phyloP scores from a whole-genome alignment of 2,797 vertebrate genomes.

The Bucorvus abyssinicus region DNA sequence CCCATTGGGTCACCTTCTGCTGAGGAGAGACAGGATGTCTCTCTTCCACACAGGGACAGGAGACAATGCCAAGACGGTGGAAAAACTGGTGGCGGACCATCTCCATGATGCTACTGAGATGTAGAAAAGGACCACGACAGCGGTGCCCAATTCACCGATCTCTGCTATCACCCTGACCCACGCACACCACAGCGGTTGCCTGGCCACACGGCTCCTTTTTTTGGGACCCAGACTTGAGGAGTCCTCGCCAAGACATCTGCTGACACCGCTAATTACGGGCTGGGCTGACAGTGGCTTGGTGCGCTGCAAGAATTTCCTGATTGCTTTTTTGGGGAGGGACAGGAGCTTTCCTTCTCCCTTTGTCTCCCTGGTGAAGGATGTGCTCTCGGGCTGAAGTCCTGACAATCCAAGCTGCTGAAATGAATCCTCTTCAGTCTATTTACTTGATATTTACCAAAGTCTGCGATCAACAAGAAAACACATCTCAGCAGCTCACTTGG shows the following conservation, averaged over 20 bases:
- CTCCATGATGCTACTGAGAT: rapidly evolving
- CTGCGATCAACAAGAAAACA: conserved; percentile 75
- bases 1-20: neutral
- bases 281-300: neutral
- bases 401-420: conserved; percentile 69
- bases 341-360: conserved; percentile 34
- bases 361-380: conserved; percentile 18
- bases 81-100: neutral
- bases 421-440: conserved; percentile 73
- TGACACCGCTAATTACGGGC: neutral
- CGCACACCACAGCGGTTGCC: neutral
- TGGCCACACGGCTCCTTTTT: neutral
- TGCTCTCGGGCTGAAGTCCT: conserved; percentile 50
- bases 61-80: rapidly evolving
- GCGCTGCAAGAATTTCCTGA: neutral
- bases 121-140: neutral
- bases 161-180: neutral
- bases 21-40: neutral
- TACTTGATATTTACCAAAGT: conserved; percentile 76
- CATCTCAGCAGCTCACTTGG: conserved; percentile 76
- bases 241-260: neutral
- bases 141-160: rapidly evolving
- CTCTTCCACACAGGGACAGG: neutral
- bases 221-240: neutral
- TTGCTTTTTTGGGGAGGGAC: conserved; percentile 53